Conservation (phyloP, 2,888 invertebrate species). For the Mesorhabditis belari region DNA sequence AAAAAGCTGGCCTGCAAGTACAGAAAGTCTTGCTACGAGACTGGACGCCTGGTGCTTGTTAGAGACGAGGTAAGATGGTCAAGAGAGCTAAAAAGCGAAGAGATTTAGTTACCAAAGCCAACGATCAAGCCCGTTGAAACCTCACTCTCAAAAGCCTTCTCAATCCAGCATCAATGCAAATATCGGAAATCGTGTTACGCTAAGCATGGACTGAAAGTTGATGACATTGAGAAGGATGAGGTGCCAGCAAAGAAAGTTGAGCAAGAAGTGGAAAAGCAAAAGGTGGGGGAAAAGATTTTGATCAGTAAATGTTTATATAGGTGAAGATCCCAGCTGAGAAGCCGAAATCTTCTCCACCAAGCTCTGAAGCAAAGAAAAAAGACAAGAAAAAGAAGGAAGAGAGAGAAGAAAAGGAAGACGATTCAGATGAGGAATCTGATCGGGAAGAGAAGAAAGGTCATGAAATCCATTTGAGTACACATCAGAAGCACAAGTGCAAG, state of each 20-base stretch:
- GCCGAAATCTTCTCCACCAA: neutral
- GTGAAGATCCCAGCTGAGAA: conserved; percentile 4
- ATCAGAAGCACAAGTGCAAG: conserved; percentile 5
- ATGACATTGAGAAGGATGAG: conserved; percentile 7
- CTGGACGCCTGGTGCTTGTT: conserved; percentile 12
- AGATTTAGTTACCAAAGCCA: neutral
- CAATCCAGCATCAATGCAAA: conserved; percentile 13
- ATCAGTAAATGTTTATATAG: neutral
- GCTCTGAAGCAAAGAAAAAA: neutral
- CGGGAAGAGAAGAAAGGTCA: conserved; percentile 32
- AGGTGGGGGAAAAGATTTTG: neutral
- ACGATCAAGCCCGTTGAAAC: neutral
- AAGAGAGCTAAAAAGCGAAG: neutral
- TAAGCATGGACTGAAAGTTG: conserved; percentile 1
- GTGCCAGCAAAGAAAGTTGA: neutral
- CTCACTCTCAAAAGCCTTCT: neutral
- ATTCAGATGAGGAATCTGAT: conserved; percentile 4
- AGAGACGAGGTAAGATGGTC: neutral
- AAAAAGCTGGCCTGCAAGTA: conserved; percentile 44
- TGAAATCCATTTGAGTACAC: too few species aligned
- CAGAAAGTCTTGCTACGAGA: conserved; percentile 44
- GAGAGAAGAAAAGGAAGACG: conserved; percentile 6
- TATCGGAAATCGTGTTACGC: conserved; percentile 27
- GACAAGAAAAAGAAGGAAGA: conserved; percentile 7
- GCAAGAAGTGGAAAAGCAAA: conserved; percentile 10